phyloP scores from a whole-genome alignment of 2,888 invertebrate genomes.

The Rhorus exstirpatorius region DNA sequence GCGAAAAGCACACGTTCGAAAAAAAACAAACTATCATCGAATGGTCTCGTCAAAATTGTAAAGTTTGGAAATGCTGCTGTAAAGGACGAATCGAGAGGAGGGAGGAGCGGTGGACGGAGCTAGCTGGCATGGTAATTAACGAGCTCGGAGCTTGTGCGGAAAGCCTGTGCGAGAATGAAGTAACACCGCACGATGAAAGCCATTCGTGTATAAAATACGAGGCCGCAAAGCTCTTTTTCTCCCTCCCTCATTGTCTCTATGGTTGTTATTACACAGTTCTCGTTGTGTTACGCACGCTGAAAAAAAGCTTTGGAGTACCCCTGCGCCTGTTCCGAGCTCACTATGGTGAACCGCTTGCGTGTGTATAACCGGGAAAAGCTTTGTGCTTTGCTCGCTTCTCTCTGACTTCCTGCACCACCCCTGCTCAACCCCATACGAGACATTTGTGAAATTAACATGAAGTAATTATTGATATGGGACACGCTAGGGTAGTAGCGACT shows the following conservation, averaged over 20 bases:
- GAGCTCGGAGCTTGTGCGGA: constrained; percentile 74
- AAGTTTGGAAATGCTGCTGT: constrained; percentile 31
- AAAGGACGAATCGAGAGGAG: constrained; percentile 3
- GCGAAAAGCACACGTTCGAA: constrained; percentile 24
- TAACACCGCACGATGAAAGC: constrained; percentile 78
- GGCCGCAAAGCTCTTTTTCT: constrained; percentile 28
- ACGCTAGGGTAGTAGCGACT: constrained; percentile 9
- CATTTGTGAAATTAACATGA: constrained; percentile 77
- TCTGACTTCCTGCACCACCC: constrained; percentile 12
- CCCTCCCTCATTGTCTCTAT: constrained; percentile 10
- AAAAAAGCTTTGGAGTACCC: constrained; percentile 37
- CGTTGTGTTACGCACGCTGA: constrained; percentile 28
- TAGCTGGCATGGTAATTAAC: constrained; percentile 77
- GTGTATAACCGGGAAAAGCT: constrained; percentile 12
- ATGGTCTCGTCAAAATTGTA: constrained; percentile 41
- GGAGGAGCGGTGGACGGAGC: constrained; percentile 23
- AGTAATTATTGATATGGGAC: constrained; percentile 76
- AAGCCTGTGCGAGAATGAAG: constrained; percentile 78
- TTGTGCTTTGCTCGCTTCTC: constrained; percentile 26
- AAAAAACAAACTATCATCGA: constrained; percentile 4
- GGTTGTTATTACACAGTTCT: constrained; percentile 19
- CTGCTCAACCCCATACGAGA: constrained; percentile 44
- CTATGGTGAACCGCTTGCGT: constrained; percentile 34
- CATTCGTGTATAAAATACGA: constrained; percentile 78
- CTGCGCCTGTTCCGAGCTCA: background rate